Percentiles rank a stretch among this genome's conserved stretches.
Evolutionary conservation across 2,888 invertebrate genomes (phyloP).

Genomic region (Formica aserva): DNA sequence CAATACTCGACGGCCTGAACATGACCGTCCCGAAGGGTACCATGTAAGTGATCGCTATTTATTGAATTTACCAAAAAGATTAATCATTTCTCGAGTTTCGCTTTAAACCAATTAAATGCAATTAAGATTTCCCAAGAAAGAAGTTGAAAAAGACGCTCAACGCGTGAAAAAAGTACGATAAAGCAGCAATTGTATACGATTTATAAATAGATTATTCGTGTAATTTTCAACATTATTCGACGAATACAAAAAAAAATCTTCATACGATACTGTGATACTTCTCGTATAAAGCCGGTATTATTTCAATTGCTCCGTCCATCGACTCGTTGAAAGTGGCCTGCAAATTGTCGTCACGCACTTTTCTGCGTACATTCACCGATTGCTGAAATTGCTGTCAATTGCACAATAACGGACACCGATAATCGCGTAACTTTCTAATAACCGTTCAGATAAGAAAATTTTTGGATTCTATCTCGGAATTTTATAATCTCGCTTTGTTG

Average conservation of each 20-base stretch:
- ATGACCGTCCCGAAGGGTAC: constrained; percentile 92
- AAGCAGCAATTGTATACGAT: neutral
- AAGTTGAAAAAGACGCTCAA: neutral
- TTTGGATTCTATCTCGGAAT: neutral
- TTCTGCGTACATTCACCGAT: constrained; percentile 38
- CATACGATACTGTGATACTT: neutral
- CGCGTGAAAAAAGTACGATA: neutral
- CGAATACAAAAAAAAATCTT: neutral
- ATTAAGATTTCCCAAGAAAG: neutral
- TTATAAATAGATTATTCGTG: neutral
- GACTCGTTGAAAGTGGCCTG: constrained; percentile 8
- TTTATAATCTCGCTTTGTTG: neutral
- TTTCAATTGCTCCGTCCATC: constrained; percentile 24
- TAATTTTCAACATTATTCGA: neutral
- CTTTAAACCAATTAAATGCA: neutral
- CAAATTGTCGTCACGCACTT: constrained; percentile 38
- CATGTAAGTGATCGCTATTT: constrained; percentile 89
- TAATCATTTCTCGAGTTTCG: neutral
- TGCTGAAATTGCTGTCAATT: constrained; percentile 33
- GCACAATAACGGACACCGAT: constrained; percentile 3
- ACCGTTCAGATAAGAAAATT: neutral
- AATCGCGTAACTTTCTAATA: constrained; percentile 17
- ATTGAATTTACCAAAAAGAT: neutral
- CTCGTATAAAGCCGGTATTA: constrained; percentile 28
- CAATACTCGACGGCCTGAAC: constrained; percentile 89